A percentile compares a stretch with the other conserved stretches of the same genome.
Conservation (phyloP, 2,888 invertebrate species). For the Mesorhabditis sp. region DNA sequence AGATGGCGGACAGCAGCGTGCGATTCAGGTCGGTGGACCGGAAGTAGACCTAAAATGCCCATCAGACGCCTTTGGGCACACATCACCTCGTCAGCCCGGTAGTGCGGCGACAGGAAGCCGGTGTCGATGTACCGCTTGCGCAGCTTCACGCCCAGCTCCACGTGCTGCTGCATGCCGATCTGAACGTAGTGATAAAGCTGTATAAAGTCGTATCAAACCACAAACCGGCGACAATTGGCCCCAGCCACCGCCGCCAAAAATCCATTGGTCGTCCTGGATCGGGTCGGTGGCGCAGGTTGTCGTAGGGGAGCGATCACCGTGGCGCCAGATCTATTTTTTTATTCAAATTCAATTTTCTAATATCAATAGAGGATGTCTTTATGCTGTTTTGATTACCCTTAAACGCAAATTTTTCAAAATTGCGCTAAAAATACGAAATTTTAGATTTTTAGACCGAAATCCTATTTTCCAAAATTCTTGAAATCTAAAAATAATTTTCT, state of each 20-base stretch:
- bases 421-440: not conserved
- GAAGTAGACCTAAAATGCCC: slow-evolving; percentile 64
- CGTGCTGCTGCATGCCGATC: slow-evolving; percentile 34
- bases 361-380: not conserved
- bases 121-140: slow-evolving; percentile 29
- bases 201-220: not conserved
- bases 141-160: slow-evolving; percentile 27
- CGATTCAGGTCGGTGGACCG: slow-evolving; percentile 80
- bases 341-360: too few species aligned
- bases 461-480: not conserved
- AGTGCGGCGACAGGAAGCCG: slow-evolving; percentile 14
- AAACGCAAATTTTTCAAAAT: not conserved
- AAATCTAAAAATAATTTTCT: not conserved
- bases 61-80: not conserved
- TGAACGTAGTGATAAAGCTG: slow-evolving; percentile 5
- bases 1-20: slow-evolving; percentile 66
- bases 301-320: slow-evolving; percentile 43
- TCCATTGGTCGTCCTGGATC: slow-evolving; percentile 23
- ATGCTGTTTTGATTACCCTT: not conserved
- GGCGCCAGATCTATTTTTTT: slow-evolving; percentile 38
- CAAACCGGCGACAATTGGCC: slow-evolving; percentile 34
- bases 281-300: slow-evolving; percentile 29
- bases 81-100: slow-evolving; percentile 17
- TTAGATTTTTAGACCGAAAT: not conserved
- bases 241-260: slow-evolving; percentile 30